Evolutionary conservation across 2,797 vertebrate genomes (phyloP).

Genomic region (Typhlichthys subterraneus): DNA sequence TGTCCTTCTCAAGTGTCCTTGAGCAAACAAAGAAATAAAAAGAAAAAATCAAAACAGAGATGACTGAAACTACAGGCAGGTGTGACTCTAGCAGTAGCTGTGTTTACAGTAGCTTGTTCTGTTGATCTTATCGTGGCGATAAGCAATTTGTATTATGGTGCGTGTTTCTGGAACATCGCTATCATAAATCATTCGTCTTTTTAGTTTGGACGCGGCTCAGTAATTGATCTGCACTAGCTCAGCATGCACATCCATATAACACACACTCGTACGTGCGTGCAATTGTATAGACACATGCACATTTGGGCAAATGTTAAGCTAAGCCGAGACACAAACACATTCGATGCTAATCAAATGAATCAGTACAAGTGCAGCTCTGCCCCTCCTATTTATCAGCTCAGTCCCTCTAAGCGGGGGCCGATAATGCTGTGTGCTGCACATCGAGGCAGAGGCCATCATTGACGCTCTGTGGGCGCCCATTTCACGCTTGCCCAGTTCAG

Average conservation of each 20-base stretch:
- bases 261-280: not conserved
- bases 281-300: not conserved
- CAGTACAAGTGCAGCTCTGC: slow-evolving; percentile 65
- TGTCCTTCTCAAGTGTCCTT: not conserved
- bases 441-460: slow-evolving; percentile 44
- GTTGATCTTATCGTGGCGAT: slow-evolving; percentile 48
- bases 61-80: slow-evolving; percentile 26
- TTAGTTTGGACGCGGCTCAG: too few relatives aligned
- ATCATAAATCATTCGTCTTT: slow-evolving; percentile 55
- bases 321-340: slow-evolving; percentile 40
- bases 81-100: slow-evolving; percentile 7
- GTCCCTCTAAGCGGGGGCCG: slow-evolving; percentile 55
- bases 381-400: slow-evolving; percentile 61
- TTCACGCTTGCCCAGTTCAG: slow-evolving; percentile 67
- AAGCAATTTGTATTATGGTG: slow-evolving; percentile 43
- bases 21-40: slow-evolving; percentile 13
- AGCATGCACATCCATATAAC: not conserved
- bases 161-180: slow-evolving; percentile 43
- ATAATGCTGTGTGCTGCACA: slow-evolving; percentile 62
- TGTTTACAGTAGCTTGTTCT: slow-evolving; percentile 30
- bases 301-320: slow-evolving; percentile 9
- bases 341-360: slow-evolving; percentile 73
- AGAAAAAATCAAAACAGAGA: not conserved
- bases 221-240: too few relatives aligned
- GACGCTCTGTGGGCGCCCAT: slow-evolving; percentile 54